These are phyloP conservation scores for Galbula dea DNA, from an alignment of 2,113 vertebrate species.

Conservation along the genomic window DNA sequence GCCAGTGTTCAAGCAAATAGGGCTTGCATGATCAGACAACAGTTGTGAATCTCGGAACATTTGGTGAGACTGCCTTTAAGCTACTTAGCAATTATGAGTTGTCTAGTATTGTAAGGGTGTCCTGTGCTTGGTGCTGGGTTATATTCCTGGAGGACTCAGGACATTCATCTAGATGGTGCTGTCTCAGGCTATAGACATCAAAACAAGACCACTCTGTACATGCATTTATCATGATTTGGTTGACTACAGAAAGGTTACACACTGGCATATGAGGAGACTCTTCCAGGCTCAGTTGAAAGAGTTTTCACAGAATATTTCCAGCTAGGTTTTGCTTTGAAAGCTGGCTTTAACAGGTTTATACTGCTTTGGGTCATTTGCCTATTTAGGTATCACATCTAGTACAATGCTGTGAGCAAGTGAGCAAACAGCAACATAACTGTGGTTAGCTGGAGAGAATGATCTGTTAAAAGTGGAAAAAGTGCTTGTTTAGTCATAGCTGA, in stretches of 20 bases:
- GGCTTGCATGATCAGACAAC: neutral
- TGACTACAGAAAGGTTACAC: neutral
- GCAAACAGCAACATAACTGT: neutral
- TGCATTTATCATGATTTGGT: neutral
- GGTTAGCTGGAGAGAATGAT: neutral
- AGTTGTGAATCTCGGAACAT: neutral
- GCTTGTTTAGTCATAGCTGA: constrained; percentile 33
- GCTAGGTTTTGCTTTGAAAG: constrained; percentile 16
- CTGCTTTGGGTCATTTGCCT: neutral
- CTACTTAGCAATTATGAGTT: accelerated
- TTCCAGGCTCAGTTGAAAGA: constrained; percentile 15
- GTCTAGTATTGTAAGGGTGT: neutral
- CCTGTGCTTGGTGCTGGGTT: neutral
- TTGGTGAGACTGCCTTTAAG: neutral
- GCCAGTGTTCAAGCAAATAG: neutral
- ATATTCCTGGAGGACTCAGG: neutral
- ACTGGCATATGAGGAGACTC: neutral
- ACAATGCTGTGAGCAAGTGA: constrained; percentile 35
- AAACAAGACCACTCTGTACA: neutral
- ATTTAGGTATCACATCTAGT: neutral
- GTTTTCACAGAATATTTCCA: neutral
- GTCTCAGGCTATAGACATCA: neutral
- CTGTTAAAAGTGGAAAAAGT: constrained; percentile 36
- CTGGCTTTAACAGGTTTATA: neutral
- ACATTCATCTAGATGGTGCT: neutral